Percentiles rank a stretch among this genome's conserved stretches.
These are phyloP conservation scores for Elanoides forficatus DNA, from an alignment of 2,113 vertebrate genomes.

Conservation along the genomic window DNA sequence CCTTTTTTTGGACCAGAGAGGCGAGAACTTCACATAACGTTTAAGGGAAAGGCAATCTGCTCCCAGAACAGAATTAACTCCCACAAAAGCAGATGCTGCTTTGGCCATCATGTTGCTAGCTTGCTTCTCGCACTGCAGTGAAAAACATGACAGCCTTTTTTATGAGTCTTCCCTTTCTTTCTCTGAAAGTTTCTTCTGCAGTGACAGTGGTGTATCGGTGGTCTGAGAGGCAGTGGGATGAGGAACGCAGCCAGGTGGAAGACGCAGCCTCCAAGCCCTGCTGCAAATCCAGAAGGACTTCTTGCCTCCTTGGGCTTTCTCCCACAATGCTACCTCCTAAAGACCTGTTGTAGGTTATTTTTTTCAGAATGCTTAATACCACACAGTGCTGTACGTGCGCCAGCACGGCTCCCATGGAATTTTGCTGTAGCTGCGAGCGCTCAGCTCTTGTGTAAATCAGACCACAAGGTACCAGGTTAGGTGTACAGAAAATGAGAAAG, in stretches of 20 bases:
- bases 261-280: neutral
- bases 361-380: neutral
- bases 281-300: neutral
- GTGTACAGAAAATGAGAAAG: neutral
- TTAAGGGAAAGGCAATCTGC: neutral
- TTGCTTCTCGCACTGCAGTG: neutral
- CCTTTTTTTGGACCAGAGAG: neutral
- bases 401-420: neutral
- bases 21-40: neutral
- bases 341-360: neutral
- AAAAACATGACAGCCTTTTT: neutral
- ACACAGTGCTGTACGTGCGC: neutral
- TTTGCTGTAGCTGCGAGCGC: neutral
- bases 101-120: neutral
- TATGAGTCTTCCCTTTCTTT: neutral
- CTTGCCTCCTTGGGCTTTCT: neutral
- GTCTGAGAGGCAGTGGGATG: neutral
- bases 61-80: neutral
- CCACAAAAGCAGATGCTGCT: neutral
- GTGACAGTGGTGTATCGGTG: neutral
- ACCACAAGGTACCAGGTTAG: neutral
- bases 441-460: neutral
- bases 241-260: neutral
- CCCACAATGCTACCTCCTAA: neutral
- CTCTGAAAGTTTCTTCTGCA: neutral